Evolutionary conservation across 2,797 vertebrate species (phyloP).

Genomic region (Gastrophryne carolinensis): DNA sequence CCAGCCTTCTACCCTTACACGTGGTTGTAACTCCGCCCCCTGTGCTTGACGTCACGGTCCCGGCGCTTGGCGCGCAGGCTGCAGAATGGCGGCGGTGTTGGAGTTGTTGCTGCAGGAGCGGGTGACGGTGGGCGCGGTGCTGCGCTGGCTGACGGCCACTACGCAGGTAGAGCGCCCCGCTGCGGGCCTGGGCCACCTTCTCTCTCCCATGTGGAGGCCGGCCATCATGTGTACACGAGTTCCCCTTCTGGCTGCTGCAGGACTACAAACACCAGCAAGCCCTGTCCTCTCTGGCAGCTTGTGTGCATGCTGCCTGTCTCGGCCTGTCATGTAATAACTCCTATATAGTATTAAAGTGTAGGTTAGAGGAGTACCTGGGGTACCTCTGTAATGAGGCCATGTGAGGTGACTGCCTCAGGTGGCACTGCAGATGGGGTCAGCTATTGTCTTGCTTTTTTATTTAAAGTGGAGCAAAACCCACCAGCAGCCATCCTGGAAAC

Average conservation of each 20-base stretch:
- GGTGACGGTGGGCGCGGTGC: constrained; percentile 69
- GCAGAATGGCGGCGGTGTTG: constrained; percentile 93
- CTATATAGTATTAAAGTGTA: too few species aligned
- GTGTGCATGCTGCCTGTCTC: too few species aligned
- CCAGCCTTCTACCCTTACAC: neutral
- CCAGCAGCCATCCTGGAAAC: too few species aligned
- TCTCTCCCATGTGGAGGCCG: neutral
- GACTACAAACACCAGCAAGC: neutral
- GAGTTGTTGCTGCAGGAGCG: constrained; percentile 82
- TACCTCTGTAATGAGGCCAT: too few species aligned
- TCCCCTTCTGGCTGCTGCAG: neutral
- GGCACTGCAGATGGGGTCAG: neutral
- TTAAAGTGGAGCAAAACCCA: too few species aligned
- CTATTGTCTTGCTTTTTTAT: too few species aligned
- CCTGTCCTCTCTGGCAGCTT: neutral
- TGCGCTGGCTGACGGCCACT: constrained; percentile 69
- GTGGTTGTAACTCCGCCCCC: neutral
- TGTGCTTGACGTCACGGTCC: neutral
- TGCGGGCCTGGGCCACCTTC: neutral
- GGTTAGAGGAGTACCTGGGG: too few species aligned
- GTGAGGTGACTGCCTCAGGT: too few species aligned
- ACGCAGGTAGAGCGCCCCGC: constrained; percentile 21
- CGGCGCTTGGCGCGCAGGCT: constrained; percentile 46
- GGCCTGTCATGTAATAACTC: too few species aligned
- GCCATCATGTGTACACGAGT: too few species aligned